Conservation (phyloP, 2,888 invertebrate species). For the Julus scanicus region DNA sequence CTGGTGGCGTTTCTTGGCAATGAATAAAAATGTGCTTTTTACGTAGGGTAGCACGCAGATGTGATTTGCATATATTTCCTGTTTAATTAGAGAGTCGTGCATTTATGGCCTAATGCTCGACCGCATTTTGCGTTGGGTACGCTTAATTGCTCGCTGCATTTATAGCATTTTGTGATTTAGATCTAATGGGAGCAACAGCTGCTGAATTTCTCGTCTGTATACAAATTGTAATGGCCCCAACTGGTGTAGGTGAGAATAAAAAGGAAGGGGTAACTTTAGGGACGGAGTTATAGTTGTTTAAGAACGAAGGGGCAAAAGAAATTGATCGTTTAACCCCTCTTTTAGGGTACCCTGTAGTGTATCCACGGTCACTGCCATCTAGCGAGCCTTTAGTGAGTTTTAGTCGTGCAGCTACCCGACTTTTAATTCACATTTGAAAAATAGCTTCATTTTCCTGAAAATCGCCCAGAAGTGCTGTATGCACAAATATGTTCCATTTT, state of each 20-base stretch:
- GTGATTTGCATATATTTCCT: constrained; percentile 1
- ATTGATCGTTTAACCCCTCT: not conserved
- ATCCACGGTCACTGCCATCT: too few species aligned
- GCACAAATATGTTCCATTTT: too few species aligned
- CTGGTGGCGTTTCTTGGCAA: not conserved
- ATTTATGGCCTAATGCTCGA: not conserved
- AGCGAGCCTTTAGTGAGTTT: too few species aligned
- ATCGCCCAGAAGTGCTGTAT: too few species aligned
- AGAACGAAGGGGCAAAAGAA: not conserved
- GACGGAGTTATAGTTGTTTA: not conserved
- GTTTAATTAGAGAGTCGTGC: constrained; percentile 1
- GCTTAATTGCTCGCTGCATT: constrained; percentile 1
- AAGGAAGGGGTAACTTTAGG: not conserved
- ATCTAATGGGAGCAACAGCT: constrained; percentile 1
- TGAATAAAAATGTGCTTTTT: not conserved
- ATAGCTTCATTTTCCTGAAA: too few species aligned
- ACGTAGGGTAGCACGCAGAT: not conserved
- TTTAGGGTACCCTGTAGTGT: not conserved
- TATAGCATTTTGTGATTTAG: not conserved
- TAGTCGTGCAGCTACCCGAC: too few species aligned
- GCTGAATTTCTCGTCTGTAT: not conserved
- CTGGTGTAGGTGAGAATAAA: not conserved
- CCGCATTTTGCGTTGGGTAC: not conserved
- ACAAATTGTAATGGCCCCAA: not conserved
- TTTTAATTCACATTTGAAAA: too few species aligned